Percentiles rank a stretch among this genome's conserved stretches.
phyloP scores from a whole-genome alignment of 2,888 invertebrate species.

The Camponotus fellah region DNA sequence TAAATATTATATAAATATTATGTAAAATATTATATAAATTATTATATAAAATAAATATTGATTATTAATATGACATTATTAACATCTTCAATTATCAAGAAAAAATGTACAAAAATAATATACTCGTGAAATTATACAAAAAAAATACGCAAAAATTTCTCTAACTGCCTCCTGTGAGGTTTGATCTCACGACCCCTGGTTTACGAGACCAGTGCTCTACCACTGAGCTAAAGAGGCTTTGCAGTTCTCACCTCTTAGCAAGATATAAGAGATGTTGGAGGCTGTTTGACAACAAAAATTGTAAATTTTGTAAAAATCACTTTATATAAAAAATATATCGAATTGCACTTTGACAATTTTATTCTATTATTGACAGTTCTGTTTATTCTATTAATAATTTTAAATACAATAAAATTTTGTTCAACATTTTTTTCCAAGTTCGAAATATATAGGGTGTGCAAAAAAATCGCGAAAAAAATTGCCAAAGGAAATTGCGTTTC shows the following conservation, averaged over 20 bases:
- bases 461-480: no score
- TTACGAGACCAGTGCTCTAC: constrained; percentile 66
- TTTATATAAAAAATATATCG: background rate
- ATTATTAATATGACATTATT: background rate
- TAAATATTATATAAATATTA: no score
- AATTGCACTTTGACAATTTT: background rate
- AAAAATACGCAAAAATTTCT: background rate
- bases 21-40: no score
- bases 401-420: no score
- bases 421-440: no score
- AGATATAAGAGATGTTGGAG: background rate
- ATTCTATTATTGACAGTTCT: no score
- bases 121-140: background rate
- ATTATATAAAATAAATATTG: no score
- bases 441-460: no score
- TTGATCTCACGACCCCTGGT: constrained; percentile 66
- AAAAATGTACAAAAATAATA: background rate
- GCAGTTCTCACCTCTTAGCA: background rate
- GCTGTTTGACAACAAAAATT: background rate
- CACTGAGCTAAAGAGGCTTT: constrained; percentile 64
- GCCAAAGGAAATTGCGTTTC: no score
- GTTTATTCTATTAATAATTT: no score
- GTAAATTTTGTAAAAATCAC: background rate
- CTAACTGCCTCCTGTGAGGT: constrained; percentile 61
- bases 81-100: background rate